Evolutionary conservation across 1,140 invertebrate species (phyloP), one percentile per base, ranked within the genome.

Genomic region (Sipha flava): DNA sequence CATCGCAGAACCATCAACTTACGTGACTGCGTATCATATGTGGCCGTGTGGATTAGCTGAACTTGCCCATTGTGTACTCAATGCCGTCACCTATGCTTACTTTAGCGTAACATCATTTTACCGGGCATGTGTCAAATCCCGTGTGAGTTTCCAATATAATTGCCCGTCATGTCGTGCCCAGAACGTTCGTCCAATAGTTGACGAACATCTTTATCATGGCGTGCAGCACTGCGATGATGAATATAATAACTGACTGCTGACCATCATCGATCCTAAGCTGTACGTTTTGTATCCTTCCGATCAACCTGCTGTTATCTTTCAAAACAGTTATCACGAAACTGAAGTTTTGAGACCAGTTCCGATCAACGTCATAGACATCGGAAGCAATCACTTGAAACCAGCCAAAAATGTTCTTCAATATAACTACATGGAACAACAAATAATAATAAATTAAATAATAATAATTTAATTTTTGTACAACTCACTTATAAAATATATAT

Each of bases 361-460:
- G 10, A n/a, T 64, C 1, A 70, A 70, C 16, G n/a, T 47, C 1
- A 6, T 80, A 0, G 18, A 68, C 18, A 18, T 80, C 2, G 79
- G 79, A 0, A 64, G 79, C 0, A 70, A 70, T 10, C 79, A 68
- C 7, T 34, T 81, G 6, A 81, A 83, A 10, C 83, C 81, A 1
- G 29, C 84, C 1, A 82, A 84, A 37, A 45, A 34, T 0, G 43
- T 83, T 10, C 80, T n/a, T n/a, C n/a, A n/a, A n/a, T n/a, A n/a
- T n/a, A n/a, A n/a, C n/a, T n/a, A n/a, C n/a, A n/a, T n/a, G n/a
- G n/a, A n/a, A n/a, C n/a, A n/a, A n/a, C n/a, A n/a, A n/a, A n/a
- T n/a, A n/a, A n/a, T n/a, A n/a, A n/a, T n/a, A n/a, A n/a, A n/a
- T n/a, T n/a, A n/a, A n/a, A n/a, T n/a, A n/a, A n/a, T n/a, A n/a